These are phyloP conservation scores for Centropus bengalensis DNA, from an alignment of 2,113 vertebrate genomes.

Conservation along the genomic window DNA sequence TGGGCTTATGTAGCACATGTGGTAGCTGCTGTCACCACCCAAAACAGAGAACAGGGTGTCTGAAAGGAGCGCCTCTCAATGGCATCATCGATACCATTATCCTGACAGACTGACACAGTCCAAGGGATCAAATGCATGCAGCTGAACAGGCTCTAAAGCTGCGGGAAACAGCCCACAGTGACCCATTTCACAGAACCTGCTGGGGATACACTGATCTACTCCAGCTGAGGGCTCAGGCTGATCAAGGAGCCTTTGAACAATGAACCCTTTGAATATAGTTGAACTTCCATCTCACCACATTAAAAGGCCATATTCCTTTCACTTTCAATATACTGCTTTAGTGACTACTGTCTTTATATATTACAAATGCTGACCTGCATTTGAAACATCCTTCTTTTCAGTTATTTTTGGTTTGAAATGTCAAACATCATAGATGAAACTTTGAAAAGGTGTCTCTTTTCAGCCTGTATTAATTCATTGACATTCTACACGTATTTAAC, in stretches of 20 bases:
- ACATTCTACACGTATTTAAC: conserved; percentile 9
- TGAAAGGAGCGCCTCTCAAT: background rate
- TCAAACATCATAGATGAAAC: background rate
- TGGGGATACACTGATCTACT: accelerated
- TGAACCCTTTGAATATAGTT: accelerated
- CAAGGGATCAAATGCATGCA: accelerated
- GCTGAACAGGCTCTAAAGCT: background rate
- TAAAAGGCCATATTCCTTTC: background rate
- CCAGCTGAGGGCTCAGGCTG: accelerated
- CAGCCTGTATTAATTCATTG: background rate
- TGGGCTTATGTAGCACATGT: background rate
- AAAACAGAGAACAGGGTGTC: background rate
- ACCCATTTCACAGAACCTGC: background rate
- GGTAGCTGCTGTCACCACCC: background rate
- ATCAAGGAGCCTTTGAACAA: background rate
- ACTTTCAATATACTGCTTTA: accelerated
- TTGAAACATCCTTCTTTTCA: background rate
- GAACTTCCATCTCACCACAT: background rate
- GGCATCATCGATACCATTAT: accelerated
- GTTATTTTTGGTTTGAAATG: background rate
- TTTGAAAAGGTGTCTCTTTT: background rate
- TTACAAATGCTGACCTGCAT: background rate
- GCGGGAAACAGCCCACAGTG: background rate
- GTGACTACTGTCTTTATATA: background rate
- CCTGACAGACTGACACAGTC: background rate